These are phyloP conservation scores for Gymnorhina tibicen DNA, from an alignment of 2,113 vertebrate species.

Conservation along the genomic window DNA sequence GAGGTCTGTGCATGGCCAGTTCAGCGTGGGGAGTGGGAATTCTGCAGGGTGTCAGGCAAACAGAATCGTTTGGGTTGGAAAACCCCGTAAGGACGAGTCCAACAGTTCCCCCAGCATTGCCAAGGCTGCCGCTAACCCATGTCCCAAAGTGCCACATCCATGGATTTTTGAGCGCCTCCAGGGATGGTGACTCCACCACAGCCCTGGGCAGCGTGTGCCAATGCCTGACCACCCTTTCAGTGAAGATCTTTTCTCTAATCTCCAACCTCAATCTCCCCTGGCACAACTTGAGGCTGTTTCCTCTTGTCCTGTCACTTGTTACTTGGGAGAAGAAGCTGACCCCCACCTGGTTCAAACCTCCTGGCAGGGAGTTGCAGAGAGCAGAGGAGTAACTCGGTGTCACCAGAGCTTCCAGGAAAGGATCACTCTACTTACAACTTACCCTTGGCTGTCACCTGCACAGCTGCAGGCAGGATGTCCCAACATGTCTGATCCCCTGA, in stretches of 20 bases:
- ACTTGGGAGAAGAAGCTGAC: not conserved
- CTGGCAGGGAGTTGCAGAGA: not conserved
- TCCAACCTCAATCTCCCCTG: not conserved
- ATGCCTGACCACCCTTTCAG: not conserved
- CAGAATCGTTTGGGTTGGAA: not conserved
- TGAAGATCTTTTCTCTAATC: not conserved
- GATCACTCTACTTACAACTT: accelerated
- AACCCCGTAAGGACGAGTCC: accelerated
- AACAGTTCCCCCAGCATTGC: not conserved
- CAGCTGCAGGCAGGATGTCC: not conserved
- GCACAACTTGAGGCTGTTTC: not conserved
- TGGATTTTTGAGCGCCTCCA: not conserved
- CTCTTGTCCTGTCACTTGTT: not conserved
- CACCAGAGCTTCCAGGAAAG: not conserved
- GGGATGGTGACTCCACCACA: not conserved
- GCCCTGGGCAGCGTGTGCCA: accelerated
- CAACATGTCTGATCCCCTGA: too few relatives aligned
- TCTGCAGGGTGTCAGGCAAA: accelerated
- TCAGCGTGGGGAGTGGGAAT: not conserved
- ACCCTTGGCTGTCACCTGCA: not conserved
- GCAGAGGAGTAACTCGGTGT: not conserved
- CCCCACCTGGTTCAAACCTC: not conserved
- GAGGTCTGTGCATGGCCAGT: not conserved
- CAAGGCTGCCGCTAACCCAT: not conserved
- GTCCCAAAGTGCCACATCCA: not conserved